A percentile compares a stretch with the other conserved stretches of the same genome.
phyloP scores from a whole-genome alignment of 2,888 invertebrate genomes.

The Morpho deidamia region DNA sequence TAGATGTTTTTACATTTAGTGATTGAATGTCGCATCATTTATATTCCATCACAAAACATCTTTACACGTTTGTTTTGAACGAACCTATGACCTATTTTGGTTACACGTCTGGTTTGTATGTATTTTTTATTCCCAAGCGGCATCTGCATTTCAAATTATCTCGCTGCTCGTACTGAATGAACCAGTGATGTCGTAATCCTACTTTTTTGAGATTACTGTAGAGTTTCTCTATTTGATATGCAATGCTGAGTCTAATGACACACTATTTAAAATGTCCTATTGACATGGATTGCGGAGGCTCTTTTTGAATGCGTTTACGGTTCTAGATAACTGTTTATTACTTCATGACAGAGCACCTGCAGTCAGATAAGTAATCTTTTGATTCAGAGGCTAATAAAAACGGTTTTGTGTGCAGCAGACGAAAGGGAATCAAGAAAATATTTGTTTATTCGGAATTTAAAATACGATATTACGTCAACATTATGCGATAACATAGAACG shows the following conservation, averaged over 20 bases:
- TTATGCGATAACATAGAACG: too few relatives aligned
- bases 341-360: too few relatives aligned
- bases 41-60: constrained; percentile 15
- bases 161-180: constrained; percentile 23
- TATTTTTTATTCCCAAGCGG: constrained; percentile 25
- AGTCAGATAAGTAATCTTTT: too few relatives aligned
- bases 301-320: neutral
- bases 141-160: constrained; percentile 27
- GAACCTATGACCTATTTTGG: constrained; percentile 29
- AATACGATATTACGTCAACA: too few relatives aligned
- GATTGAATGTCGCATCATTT: constrained; percentile 36
- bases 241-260: constrained; percentile 8
- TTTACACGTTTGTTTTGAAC: constrained; percentile 19
- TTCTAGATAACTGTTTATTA: neutral
- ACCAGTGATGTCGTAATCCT: constrained; percentile 23
- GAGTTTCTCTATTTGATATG: constrained; percentile 4
- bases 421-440: too few relatives aligned
- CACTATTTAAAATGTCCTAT: constrained; percentile 7
- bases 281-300: neutral
- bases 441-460: too few relatives aligned
- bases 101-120: constrained; percentile 25
- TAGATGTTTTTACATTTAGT: neutral
- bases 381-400: too few relatives aligned
- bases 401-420: too few relatives aligned
- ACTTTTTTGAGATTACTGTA: constrained; percentile 18